Evolutionary conservation across 2,888 invertebrate species (phyloP).

Genomic region (Leucoptera coffeella): DNA sequence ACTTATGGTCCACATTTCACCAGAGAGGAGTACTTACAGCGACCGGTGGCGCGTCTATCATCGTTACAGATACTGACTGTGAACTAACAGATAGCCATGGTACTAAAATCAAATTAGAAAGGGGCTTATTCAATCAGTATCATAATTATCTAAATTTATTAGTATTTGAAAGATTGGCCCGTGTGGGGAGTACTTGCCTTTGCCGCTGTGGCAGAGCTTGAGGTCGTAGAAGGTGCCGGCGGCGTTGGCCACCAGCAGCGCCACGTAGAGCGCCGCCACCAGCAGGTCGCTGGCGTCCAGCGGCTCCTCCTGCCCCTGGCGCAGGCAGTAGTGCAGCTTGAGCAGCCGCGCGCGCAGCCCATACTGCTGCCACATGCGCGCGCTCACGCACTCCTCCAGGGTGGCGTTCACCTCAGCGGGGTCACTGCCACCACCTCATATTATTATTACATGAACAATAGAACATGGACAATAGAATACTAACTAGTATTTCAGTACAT

Average conservation of each 20-base stretch:
- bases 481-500: neutral
- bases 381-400: neutral
- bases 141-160: no score
- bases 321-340: constrained; percentile 1
- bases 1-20: no score
- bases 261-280: constrained; percentile 1
- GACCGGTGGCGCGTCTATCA: no score
- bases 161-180: no score
- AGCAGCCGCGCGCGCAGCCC: neutral
- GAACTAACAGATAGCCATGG: no score
- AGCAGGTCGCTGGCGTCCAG: neutral
- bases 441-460: no score
- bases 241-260: neutral
- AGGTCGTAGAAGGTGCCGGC: constrained; percentile 2
- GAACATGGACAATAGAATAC: neutral
- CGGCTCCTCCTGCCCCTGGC: neutral
- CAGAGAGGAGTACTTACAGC: no score
- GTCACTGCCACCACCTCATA: no score
- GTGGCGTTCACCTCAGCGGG: neutral
- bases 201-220: neutral
- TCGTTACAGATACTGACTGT: no score
- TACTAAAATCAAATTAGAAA: no score
- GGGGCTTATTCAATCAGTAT: no score
- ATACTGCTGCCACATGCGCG: neutral
- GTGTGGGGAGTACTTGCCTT: neutral